A percentile compares a stretch with the other conserved stretches of the same genome.
These are phyloP conservation scores for Corydoras maculifer DNA, from an alignment of 2,113 vertebrate genomes.

Conservation along the genomic window DNA sequence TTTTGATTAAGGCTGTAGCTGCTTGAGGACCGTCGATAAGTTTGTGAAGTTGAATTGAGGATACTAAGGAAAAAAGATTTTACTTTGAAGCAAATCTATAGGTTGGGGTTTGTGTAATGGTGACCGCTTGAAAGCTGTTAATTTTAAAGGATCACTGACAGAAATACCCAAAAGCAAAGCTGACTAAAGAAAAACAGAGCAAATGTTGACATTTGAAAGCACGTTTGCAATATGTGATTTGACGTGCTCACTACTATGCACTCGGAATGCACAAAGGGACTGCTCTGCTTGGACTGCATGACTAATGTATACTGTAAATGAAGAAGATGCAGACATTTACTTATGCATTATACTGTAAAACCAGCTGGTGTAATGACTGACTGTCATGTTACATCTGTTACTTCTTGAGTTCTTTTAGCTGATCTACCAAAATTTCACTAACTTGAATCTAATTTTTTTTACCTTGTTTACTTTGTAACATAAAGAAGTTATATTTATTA, in stretches of 20 bases:
- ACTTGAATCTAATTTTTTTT: conserved; percentile 40
- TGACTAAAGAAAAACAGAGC: background rate
- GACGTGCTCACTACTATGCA: background rate
- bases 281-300: conserved; percentile 20
- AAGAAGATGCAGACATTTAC: background rate
- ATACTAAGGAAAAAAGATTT: no score
- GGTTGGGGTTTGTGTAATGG: background rate
- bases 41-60: background rate
- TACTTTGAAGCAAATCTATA: no score
- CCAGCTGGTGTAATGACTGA: conserved; percentile 3
- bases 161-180: background rate
- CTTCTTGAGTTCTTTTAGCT: conserved; percentile 13
- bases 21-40: no score
- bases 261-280: conserved; percentile 12
- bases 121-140: background rate
- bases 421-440: conserved; percentile 41
- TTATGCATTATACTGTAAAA: conserved; percentile 16
- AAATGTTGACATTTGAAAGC: conserved; percentile 5
- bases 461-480: conserved; percentile 36
- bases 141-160: background rate
- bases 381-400: conserved; percentile 17
- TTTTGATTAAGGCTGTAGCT: no score
- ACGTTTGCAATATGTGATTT: background rate
- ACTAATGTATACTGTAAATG: background rate
- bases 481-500: conserved; percentile 15